A percentile compares a stretch with the other conserved stretches of the same genome.
phyloP scores from a whole-genome alignment of 2,113 vertebrate species.

The Ivindomyrus marchei region DNA sequence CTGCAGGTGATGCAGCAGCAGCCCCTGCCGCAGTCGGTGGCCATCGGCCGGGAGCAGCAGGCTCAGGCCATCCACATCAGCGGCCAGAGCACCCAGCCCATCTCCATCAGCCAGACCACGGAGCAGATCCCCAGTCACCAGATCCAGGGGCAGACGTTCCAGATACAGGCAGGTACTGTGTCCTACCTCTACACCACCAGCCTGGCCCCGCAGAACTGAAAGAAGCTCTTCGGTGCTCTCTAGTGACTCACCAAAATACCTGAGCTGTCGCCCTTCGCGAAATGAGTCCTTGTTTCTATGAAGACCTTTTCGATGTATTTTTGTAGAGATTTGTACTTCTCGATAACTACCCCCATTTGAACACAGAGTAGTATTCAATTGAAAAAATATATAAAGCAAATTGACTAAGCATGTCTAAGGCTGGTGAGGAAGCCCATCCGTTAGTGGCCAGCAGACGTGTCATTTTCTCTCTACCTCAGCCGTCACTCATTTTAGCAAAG shows the following conservation, averaged over 20 bases:
- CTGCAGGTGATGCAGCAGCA: constrained; percentile 56
- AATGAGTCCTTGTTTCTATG: not conserved
- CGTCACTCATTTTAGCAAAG: not conserved
- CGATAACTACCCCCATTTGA: not conserved
- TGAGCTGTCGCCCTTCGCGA: not conserved
- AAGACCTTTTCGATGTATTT: not conserved
- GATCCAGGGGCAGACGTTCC: constrained; percentile 65
- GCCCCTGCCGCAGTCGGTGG: constrained; percentile 36
- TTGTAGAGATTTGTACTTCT: constrained; percentile 5
- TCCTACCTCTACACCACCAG: constrained; percentile 61
- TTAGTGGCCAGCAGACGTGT: not conserved
- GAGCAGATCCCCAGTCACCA: constrained; percentile 58
- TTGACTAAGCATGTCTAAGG: not conserved
- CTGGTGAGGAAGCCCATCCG: not conserved
- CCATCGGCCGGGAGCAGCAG: constrained; percentile 40
- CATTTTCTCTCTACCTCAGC: not conserved
- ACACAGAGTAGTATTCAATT: not conserved
- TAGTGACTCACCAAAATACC: not conserved
- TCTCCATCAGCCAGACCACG: constrained; percentile 61
- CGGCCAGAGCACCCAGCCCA: constrained; percentile 52
- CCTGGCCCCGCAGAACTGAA: constrained; percentile 45
- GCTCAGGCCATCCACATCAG: constrained; percentile 52
- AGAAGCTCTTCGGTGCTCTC: not conserved
- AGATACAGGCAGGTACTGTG: constrained; percentile 65
- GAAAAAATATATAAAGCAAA: not conserved